Conservation (phyloP, 2,888 invertebrate species). For the Nomada hirtipes region DNA sequence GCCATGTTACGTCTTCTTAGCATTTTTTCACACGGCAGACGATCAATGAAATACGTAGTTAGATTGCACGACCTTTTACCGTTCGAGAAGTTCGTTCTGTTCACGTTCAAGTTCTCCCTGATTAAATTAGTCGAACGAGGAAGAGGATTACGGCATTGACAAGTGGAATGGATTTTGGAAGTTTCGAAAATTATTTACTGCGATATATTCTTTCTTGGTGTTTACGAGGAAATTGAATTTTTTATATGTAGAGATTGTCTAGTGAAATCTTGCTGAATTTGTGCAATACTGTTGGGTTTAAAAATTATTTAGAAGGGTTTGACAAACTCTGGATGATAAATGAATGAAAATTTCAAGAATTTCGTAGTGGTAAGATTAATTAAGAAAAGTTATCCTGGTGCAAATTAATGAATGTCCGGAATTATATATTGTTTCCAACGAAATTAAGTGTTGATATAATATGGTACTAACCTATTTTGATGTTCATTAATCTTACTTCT, state of each 20-base stretch:
- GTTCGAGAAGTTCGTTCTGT: not conserved
- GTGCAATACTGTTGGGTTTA: too few species aligned
- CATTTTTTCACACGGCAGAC: conserved; percentile 6
- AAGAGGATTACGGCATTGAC: not conserved
- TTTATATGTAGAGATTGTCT: too few species aligned
- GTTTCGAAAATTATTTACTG: not conserved
- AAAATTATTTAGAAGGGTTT: too few species aligned
- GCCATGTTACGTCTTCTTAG: conserved; percentile 23
- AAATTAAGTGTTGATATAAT: not conserved
- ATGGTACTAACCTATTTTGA: not conserved
- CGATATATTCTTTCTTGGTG: too few species aligned
- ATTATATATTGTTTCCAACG: conserved; percentile 1
- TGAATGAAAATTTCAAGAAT: too few species aligned
- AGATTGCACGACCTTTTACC: not conserved
- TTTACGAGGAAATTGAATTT: too few species aligned
- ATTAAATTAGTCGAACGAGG: not conserved
- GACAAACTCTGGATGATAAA: too few species aligned
- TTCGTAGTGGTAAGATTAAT: not conserved
- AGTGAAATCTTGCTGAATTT: too few species aligned
- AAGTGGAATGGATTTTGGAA: not conserved
- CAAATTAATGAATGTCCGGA: not conserved
- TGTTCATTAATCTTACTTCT: conserved; percentile 8
- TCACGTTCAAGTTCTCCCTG: not conserved
- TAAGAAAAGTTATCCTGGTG: not conserved
- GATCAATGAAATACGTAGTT: conserved; percentile 22